Conservation (phyloP, 2,888 invertebrate species). For the Scaptomyza caliginosa region DNA sequence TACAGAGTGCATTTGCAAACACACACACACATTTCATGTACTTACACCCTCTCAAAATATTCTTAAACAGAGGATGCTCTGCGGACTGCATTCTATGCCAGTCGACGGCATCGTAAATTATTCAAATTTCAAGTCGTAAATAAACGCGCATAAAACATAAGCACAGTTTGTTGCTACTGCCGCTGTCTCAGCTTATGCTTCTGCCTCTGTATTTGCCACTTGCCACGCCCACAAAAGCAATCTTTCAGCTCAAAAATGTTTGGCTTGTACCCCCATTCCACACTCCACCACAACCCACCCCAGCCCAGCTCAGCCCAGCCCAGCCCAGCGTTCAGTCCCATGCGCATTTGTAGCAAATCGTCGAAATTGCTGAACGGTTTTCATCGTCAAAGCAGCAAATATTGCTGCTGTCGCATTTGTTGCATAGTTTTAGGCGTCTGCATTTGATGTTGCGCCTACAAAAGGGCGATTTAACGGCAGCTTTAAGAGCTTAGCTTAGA, state of each 20-base stretch:
- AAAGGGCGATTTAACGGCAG: constrained; percentile 15
- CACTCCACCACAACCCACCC: background rate
- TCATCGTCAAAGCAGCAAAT: constrained; percentile 4
- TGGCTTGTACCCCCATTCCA: background rate
- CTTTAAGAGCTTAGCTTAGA: constrained; percentile 2
- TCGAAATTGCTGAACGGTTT: constrained; percentile 28
- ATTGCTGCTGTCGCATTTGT: constrained; percentile 17
- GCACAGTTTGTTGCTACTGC: constrained; percentile 26
- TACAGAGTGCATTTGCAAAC: background rate
- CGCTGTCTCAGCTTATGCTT: too few species aligned
- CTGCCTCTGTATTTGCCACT: constrained; percentile 32
- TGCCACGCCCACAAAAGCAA: constrained; percentile 47
- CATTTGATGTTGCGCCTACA: constrained; percentile 18
- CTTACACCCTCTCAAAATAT: background rate
- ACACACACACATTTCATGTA: background rate
- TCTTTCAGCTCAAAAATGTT: constrained; percentile 38
- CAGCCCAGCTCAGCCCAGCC: too few species aligned
- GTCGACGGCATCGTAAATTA: constrained; percentile 69
- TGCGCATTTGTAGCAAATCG: constrained; percentile 34
- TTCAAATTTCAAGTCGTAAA: constrained; percentile 78
- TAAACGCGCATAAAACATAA: constrained; percentile 74
- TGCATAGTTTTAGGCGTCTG: constrained; percentile 35
- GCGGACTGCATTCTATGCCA: constrained; percentile 38
- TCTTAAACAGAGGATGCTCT: constrained; percentile 7
- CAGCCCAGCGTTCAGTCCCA: background rate